A percentile compares a stretch with the other conserved stretches of the same genome.
These are phyloP conservation scores for Campylorhamphus procurvoides DNA, from an alignment of 2,113 vertebrate species.

Conservation along the genomic window DNA sequence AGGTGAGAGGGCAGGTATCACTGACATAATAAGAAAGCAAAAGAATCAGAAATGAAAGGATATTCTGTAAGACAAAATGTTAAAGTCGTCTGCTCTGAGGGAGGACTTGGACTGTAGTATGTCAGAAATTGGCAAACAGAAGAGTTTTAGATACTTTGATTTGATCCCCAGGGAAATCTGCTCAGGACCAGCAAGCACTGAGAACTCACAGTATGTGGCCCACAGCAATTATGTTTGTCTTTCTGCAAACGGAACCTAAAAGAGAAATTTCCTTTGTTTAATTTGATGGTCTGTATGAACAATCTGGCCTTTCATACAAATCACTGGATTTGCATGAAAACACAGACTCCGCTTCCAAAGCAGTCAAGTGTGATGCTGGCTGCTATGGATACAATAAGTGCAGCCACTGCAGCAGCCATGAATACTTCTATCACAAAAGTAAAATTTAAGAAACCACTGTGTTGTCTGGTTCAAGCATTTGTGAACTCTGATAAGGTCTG, in stretches of 20 bases:
- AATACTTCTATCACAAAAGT: not conserved
- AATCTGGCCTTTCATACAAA: not conserved
- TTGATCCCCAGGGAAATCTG: not conserved
- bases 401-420: not conserved
- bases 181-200: not conserved
- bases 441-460: not conserved
- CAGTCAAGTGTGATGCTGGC: not conserved
- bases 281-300: not conserved
- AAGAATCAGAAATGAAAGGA: not conserved
- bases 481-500: not conserved
- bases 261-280: not conserved
- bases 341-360: not conserved
- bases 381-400: constrained; percentile 8
- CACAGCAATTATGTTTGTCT: not conserved
- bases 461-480: not conserved
- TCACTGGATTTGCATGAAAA: not conserved
- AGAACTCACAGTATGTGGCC: not conserved
- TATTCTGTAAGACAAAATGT: not conserved
- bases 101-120: not conserved
- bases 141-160: not conserved
- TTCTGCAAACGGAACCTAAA: not conserved
- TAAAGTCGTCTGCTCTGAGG: not conserved
- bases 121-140: not conserved
- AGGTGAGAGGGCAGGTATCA: not conserved
- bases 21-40: not conserved